A percentile compares a stretch with the other conserved stretches of the same genome.
Conservation (phyloP, 2,797 vertebrate species). For the Macroramphosus scolopax region DNA sequence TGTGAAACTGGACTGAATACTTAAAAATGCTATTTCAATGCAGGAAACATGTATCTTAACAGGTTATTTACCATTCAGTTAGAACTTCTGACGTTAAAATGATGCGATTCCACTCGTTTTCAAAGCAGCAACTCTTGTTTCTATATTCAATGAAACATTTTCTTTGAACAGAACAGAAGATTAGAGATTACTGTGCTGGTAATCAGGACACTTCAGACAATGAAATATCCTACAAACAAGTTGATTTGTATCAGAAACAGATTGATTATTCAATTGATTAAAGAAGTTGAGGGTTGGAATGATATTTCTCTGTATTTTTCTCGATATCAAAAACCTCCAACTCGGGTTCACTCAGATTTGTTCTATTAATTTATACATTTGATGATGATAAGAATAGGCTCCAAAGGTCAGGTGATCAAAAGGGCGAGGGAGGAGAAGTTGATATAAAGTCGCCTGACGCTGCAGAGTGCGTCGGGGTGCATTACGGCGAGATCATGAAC, state of each 20-base stretch:
- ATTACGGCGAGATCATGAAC: too few species aligned
- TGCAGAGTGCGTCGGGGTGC: too few species aligned
- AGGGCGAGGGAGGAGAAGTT: too few species aligned
- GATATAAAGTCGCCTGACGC: too few species aligned
- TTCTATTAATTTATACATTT: too few species aligned
- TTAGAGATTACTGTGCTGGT: neutral
- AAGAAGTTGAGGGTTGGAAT: constrained; percentile 4
- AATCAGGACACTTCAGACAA: constrained; percentile 3
- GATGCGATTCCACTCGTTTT: constrained; percentile 5
- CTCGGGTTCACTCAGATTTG: too few species aligned
- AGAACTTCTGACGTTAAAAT: neutral
- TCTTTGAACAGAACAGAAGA: constrained; percentile 1
- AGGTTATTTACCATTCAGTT: constrained; percentile 15
- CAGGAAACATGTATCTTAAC: constrained; percentile 9
- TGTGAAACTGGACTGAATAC: constrained; percentile 2
- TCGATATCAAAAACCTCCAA: too few species aligned
- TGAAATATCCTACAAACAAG: constrained; percentile 1
- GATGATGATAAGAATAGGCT: too few species aligned
- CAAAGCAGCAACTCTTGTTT: neutral
- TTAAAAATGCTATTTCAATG: constrained; percentile 1
- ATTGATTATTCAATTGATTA: neutral
- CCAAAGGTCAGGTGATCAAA: too few species aligned
- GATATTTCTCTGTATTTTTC: too few species aligned
- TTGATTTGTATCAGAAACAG: too few species aligned
- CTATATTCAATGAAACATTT: too few species aligned